Evolutionary conservation across 2,888 invertebrate species (phyloP).

Genomic region (Nipponacmea schrenckii): DNA sequence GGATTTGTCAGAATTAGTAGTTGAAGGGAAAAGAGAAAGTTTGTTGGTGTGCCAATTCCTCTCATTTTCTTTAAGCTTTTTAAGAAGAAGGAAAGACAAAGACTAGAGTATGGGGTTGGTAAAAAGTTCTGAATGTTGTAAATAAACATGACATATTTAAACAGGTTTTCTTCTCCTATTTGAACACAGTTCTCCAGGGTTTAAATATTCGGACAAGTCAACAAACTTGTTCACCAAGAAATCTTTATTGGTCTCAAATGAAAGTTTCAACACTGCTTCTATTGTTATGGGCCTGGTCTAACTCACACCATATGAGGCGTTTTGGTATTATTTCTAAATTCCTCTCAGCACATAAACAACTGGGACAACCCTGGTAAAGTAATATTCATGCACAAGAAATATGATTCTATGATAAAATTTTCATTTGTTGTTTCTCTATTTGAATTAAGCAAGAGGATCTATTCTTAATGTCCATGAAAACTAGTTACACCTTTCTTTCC

Average conservation of each 20-base stretch:
- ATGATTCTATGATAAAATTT: too few species aligned
- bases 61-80: background rate
- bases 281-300: background rate
- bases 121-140: slow-evolving; percentile 6
- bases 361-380: too few species aligned
- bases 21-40: too few species aligned
- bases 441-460: too few species aligned
- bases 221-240: slow-evolving; percentile 1
- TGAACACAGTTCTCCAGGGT: background rate
- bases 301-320: background rate
- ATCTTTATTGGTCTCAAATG: background rate
- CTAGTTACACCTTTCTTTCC: too few species aligned
- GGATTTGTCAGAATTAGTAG: too few species aligned
- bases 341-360: background rate
- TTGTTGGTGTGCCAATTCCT: background rate
- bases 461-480: too few species aligned
- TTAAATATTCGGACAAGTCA: slow-evolving; percentile 8
- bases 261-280: slow-evolving; percentile 7
- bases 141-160: slow-evolving; percentile 4
- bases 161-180: slow-evolving; percentile 1
- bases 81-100: background rate
- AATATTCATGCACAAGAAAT: too few species aligned
- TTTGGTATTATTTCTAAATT: background rate
- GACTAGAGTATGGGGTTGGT: background rate
- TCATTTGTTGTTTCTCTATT: too few species aligned